Conservation (phyloP, 2,888 invertebrate species). For the Augochlorella aurata region DNA sequence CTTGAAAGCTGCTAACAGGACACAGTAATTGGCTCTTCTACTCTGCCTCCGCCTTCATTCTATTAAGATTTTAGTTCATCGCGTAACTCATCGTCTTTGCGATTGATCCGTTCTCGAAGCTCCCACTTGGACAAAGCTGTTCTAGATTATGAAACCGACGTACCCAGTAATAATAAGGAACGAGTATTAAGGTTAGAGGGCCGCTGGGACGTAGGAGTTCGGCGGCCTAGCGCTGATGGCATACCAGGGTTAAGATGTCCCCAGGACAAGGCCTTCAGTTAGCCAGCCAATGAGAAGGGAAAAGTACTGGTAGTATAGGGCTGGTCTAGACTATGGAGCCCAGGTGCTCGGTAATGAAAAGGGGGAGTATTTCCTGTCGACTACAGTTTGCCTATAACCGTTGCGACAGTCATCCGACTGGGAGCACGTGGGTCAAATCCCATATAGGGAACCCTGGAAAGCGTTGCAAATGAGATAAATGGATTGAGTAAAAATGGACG, state of each 20-base stretch:
- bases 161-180: constrained; percentile 2
- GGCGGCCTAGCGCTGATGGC: background rate
- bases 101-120: background rate
- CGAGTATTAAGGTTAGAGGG: constrained; percentile 2
- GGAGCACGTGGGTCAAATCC: background rate
- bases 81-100: background rate
- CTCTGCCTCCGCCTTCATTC: background rate
- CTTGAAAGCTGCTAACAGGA: no score
- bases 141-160: background rate
- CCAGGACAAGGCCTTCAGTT: background rate
- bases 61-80: background rate
- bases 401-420: background rate
- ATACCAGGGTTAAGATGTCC: constrained; percentile 1
- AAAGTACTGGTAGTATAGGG: background rate
- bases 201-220: background rate
- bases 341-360: constrained; percentile 9
- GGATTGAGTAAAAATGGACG: background rate
- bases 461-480: background rate
- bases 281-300: constrained; percentile 1
- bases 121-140: constrained; percentile 1
- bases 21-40: background rate
- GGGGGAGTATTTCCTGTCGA: constrained; percentile 8
- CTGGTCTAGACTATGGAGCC: constrained; percentile 2
- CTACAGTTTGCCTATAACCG: constrained; percentile 2
- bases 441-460: background rate